A percentile compares a stretch with the other conserved stretches of the same genome.
phyloP scores from a whole-genome alignment of 2,797 vertebrate genomes.

The Danio tinwini region DNA sequence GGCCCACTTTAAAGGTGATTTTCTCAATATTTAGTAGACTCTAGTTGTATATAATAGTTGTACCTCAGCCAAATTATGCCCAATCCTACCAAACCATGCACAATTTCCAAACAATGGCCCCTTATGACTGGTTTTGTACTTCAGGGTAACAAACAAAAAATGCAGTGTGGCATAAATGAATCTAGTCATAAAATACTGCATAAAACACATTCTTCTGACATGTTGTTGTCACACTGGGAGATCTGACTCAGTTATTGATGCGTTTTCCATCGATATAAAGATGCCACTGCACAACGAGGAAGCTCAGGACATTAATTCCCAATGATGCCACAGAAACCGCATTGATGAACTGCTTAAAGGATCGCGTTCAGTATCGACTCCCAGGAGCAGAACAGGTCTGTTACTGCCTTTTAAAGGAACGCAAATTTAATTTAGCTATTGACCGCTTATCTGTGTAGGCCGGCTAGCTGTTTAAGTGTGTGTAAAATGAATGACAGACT shows the following conservation, averaged over 20 bases:
- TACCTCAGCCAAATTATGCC: too few species aligned
- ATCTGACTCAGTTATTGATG: background rate
- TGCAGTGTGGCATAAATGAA: too few species aligned
- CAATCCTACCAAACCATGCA: too few species aligned
- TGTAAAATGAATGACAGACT: conserved; percentile 20
- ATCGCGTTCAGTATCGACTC: conserved; percentile 4
- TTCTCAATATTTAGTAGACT: too few species aligned
- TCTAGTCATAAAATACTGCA: too few species aligned
- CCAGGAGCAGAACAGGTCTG: background rate
- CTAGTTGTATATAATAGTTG: too few species aligned
- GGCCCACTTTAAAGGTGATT: too few species aligned
- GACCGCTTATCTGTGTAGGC: background rate
- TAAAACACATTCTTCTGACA: background rate
- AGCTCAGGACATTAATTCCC: background rate
- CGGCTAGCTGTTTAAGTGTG: background rate
- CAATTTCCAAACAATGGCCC: too few species aligned
- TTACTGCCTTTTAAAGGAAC: background rate
- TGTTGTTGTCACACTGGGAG: background rate
- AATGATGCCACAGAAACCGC: conserved; percentile 4
- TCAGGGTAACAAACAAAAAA: too few species aligned
- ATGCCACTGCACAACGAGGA: conserved; percentile 8
- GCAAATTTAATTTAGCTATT: background rate
- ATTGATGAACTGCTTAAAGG: conserved; percentile 29
- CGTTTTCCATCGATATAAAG: background rate
- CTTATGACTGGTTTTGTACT: too few species aligned